Evolutionary conservation across 2,888 invertebrate species (phyloP), one percentile per base, ranked within the genome.

Genomic region (Leptopilina drosophilae): DNA sequence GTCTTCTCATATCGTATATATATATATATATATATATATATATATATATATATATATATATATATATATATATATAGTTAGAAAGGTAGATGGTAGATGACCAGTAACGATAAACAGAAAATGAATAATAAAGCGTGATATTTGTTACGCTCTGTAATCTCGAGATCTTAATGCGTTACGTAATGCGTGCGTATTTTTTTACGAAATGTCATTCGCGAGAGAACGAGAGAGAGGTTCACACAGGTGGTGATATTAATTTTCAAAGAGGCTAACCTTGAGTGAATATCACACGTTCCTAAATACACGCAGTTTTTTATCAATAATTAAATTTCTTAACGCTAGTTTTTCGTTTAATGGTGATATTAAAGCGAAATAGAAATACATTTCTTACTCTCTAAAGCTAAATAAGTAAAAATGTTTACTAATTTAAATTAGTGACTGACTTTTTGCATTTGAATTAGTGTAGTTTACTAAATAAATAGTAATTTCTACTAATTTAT

Each of bases 71-170:
- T 46, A 5, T 46, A 46, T 5, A 46, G 46, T 80, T 33, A 8
- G 69, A 76, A 64, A 62, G 76, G 82, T 77, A 62, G 81, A 79
- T 82, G 77, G 78, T 77, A 84, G 87, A 88, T 87, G 85, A 82
- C 83, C 86, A 84, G 77, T 53, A 49, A 33, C 79, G 88, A 89
- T 88, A 86, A 86, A 82, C 82, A 79, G 82, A 84, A 87, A 86
- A 86, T 82, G 85, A 87, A 87, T 85, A 87, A 88, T 87, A 87
- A 86, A 88, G 87, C 87, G 85, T 85, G 84, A 87, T 86, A 87
- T 87, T 85, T 88, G 85, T 88, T 85, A 84, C 87, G 84, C 83
- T 83, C 82, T 83, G 83, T 82, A 85, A 88, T 88, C 87, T 86
- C 83, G 77, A 80, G 80, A 87, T 88, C 88, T 87, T 87, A 87